Base-by-base conservation (phyloP, 2,797 vertebrate species). In the Pitangus sulphuratus region DNA sequence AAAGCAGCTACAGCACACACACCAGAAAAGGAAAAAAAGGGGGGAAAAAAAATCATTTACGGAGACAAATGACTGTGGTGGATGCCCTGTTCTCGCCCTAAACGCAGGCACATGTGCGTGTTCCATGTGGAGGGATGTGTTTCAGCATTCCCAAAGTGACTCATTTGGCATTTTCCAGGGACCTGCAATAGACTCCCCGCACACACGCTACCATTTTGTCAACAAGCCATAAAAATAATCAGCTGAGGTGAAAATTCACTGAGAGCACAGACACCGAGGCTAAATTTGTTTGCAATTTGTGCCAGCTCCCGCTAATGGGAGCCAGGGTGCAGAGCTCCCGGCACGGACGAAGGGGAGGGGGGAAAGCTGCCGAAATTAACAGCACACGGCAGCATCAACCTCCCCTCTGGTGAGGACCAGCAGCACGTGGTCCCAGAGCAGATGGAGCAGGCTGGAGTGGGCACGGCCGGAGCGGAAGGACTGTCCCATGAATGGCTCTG, bases 81-180 rank as follows among this genome's bases (percentile, higher is more conserved):
- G 77, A 69, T 14, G 71, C 57, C 56, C 47, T 22, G 14, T 30
- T 87, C n/a, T 70, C 9, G 0, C 42, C 80, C 69, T 83, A 70
- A 64, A 35, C 0, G 3, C 45, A 21, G 78, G 88, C 79, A 85
- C 74, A 8, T 51, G 80, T 71, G 87, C 31, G 0, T 2, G 70
- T 50, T 87, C 76, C 77, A 1, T 61, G 87, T 54, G 76, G 84
- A 95, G 53, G 58, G 92, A 96, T 80, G 82, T 2, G 76, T 51
- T 83, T 69, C 8, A 92, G 92, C 84, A 30, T 90, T 87, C 86
- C 90, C 93, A 68, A 30, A 95, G 89, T 95, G 91, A 90, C 83
- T 96, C 93, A 89, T 90, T 83, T 93, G 89, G 86, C 94, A 91
- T 96, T 96, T 97, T 94, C 77, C 91, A 87, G 94, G 91, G 87